phyloP scores from a whole-genome alignment of 2,113 vertebrate genomes.

The Martes martes region DNA sequence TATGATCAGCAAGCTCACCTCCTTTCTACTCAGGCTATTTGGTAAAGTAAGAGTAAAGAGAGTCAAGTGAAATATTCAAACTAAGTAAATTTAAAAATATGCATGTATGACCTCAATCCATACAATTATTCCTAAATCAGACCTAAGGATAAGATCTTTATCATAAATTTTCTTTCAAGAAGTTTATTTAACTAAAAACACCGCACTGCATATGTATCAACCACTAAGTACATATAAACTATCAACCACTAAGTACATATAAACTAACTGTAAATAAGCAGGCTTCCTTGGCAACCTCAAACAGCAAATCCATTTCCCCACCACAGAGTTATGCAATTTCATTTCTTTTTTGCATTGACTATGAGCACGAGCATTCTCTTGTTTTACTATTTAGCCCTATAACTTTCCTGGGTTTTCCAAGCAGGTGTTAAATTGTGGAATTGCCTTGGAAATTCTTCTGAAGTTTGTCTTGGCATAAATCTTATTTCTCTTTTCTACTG shows the following conservation, averaged over 20 bases:
- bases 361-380: not conserved
- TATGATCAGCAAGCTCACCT: not conserved
- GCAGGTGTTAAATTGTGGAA: not conserved
- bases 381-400: not conserved
- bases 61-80: not conserved
- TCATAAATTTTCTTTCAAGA: not conserved
- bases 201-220: not conserved
- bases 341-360: not conserved
- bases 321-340: not conserved
- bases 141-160: not conserved
- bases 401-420: not conserved
- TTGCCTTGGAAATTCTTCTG: not conserved
- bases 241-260: not conserved
- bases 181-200: constrained; percentile 2
- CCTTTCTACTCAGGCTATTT: not conserved
- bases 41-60: not conserved
- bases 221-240: not conserved
- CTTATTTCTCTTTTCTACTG: not conserved
- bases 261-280: not conserved
- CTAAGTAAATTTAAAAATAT: not conserved
- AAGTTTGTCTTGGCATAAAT: not conserved
- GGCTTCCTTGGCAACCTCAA: not conserved
- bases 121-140: not conserved
- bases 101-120: not conserved
- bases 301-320: not conserved